Evolutionary conservation across 2,113 vertebrate genomes (phyloP).

Genomic region (Xyliphius kryptos): DNA sequence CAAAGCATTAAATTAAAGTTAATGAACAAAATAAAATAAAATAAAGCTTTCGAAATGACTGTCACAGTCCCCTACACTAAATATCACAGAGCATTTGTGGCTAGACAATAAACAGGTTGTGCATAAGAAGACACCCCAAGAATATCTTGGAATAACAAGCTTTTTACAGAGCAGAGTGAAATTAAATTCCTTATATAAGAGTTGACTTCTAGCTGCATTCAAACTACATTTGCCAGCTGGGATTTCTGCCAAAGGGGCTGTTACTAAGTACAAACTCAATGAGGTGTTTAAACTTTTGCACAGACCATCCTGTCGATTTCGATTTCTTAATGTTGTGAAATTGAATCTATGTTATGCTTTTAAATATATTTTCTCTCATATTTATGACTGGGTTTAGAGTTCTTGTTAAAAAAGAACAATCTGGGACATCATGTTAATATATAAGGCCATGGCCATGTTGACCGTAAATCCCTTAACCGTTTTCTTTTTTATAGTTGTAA

Average conservation of each 20-base stretch:
- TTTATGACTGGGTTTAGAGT: too few species aligned
- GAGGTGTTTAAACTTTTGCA: not conserved
- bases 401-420: too few species aligned
- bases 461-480: too few species aligned
- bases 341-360: too few species aligned
- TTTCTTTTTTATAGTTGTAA: too few species aligned
- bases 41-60: not conserved
- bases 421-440: too few species aligned
- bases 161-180: not conserved
- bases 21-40: not conserved
- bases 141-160: not conserved
- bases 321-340: too few species aligned
- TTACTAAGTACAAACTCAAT: not conserved
- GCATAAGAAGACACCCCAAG: not conserved
- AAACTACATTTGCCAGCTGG: not conserved
- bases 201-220: not conserved
- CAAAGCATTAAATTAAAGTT: too few species aligned
- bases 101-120: too few species aligned
- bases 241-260: not conserved
- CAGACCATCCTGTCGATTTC: not conserved
- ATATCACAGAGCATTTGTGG: not conserved
- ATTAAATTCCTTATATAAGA: not conserved
- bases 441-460: too few species aligned
- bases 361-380: too few species aligned
- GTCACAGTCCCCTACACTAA: too few species aligned